phyloP scores from a whole-genome alignment of 2,113 vertebrate genomes.

The Emydocephalus ijimae region DNA sequence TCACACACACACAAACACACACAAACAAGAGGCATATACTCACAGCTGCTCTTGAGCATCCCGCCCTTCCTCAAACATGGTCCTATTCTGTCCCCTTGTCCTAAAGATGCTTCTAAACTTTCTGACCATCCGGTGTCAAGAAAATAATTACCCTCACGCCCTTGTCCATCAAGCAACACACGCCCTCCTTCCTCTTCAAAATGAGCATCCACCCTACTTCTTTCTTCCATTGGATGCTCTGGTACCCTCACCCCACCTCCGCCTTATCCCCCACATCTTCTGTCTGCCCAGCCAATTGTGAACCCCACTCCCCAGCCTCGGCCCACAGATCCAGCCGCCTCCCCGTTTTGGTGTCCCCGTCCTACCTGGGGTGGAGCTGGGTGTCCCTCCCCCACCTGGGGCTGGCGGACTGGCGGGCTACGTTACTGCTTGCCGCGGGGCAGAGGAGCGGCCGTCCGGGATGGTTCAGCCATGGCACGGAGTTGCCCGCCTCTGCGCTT shows the following conservation, averaged over 20 bases:
- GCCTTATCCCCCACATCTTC: neutral
- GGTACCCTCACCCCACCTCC: neutral
- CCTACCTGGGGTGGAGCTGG: slow-evolving; percentile 17
- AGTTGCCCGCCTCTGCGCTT: slow-evolving; percentile 9
- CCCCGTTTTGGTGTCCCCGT: neutral
- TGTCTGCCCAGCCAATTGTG: neutral
- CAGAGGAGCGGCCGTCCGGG: neutral
- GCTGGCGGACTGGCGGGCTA: neutral
- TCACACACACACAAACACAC: neutral
- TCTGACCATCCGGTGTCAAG: neutral
- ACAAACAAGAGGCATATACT: neutral
- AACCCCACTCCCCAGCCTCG: neutral
- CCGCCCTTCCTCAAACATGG: neutral
- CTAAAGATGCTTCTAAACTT: slow-evolving; percentile 12
- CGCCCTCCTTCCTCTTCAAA: neutral
- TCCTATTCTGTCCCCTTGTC: neutral
- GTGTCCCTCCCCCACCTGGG: slow-evolving; percentile 10
- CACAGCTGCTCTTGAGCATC: neutral
- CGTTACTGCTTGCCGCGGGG: slow-evolving; percentile 9
- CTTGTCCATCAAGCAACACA: neutral
- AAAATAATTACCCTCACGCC: neutral
- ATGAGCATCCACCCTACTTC: neutral
- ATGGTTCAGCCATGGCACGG: slow-evolving; percentile 27
- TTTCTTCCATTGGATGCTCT: neutral
- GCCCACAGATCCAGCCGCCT: neutral